Conservation (phyloP, 2,888 invertebrate species). For the Oligia fasciuncula region DNA sequence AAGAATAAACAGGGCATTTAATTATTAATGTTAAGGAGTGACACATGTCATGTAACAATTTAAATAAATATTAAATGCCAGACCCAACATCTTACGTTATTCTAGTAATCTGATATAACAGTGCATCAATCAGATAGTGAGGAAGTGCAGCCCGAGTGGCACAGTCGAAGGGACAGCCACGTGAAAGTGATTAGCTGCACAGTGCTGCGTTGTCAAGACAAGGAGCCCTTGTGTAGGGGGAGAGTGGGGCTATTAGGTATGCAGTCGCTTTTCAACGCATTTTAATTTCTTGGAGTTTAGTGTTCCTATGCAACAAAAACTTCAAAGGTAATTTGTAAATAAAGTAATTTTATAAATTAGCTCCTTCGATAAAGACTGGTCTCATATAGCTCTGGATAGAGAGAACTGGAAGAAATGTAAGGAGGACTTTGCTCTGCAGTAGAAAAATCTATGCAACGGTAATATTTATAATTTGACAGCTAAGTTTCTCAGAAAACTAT, state of each 20-base stretch:
- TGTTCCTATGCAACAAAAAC: neutral
- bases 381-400: neutral
- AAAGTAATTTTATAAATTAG: neutral
- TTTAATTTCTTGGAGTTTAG: neutral
- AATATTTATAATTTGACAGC: neutral
- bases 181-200: constrained; percentile 88
- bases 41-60: constrained; percentile 21
- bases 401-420: neutral
- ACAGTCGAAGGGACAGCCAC: constrained; percentile 80
- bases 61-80: constrained; percentile 14
- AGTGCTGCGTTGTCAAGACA: constrained; percentile 83
- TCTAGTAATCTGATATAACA: constrained; percentile 60
- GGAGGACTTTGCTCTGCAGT: neutral
- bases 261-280: neutral
- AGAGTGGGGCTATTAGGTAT: constrained; percentile 53
- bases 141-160: constrained; percentile 81
- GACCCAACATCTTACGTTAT: constrained; percentile 49
- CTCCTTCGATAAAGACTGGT: neutral
- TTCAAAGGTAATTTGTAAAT: neutral
- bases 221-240: constrained; percentile 77
- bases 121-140: constrained; percentile 71
- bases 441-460: neutral
- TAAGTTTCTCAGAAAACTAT: neutral
- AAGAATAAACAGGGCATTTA: neutral
- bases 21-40: neutral